Conservation (phyloP, 53 echinoderm and acorn worm species). For the Hippasteria phrygiana region DNA sequence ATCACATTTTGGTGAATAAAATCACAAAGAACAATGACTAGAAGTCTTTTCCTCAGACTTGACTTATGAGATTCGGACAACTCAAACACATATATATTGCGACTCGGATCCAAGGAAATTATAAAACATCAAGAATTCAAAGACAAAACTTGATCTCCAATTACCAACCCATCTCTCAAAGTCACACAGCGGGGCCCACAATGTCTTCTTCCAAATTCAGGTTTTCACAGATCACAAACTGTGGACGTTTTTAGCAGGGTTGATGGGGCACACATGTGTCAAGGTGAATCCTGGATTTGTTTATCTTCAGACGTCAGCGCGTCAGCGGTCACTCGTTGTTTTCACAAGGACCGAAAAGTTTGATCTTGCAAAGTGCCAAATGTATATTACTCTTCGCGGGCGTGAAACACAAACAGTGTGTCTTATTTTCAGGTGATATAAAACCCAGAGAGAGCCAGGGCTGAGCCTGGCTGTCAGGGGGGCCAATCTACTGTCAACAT, state of each 20-base stretch:
- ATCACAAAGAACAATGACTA: no score
- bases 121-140: no score
- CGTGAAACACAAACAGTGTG: constrained; percentile 49
- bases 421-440: constrained; percentile 24
- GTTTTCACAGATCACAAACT: not conserved
- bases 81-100: no score
- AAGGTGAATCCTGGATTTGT: constrained; percentile 47
- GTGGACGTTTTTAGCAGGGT: not conserved
- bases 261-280: constrained; percentile 63
- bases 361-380: constrained; percentile 63
- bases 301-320: constrained; percentile 38
- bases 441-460: not conserved
- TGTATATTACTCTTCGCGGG: constrained; percentile 56
- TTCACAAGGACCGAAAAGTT: constrained; percentile 38
- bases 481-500: constrained; percentile 34
- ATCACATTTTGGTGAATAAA: no score
- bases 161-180: no score
- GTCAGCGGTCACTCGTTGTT: constrained; percentile 23
- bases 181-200: no score
- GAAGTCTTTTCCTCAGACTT: no score
- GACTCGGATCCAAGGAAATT: no score
- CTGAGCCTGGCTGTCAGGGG: not conserved
- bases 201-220: not conserved
- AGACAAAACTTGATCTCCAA: no score
- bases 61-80: no score